Percentiles rank a stretch among this genome's conserved stretches.
Evolutionary conservation across 2,113 vertebrate species (phyloP).

Genomic region (Gobius niger): DNA sequence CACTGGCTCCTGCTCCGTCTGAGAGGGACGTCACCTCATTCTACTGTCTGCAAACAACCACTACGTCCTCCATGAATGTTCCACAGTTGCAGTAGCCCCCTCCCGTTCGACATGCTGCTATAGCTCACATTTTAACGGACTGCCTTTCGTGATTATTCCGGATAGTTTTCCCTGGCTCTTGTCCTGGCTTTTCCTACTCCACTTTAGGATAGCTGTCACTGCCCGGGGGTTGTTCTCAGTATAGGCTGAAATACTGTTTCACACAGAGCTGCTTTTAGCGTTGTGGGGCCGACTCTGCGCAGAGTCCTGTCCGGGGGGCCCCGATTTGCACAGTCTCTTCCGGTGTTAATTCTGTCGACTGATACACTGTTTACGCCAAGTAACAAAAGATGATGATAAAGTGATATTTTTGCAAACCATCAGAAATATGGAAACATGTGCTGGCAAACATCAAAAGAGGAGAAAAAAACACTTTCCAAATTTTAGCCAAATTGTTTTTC

Average conservation of each 20-base stretch:
- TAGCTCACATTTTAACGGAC: conserved; percentile 60
- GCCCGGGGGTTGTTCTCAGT: conserved; percentile 72
- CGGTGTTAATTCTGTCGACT: too few species aligned
- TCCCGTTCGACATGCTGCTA: conserved; percentile 51
- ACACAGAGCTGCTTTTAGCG: conserved; percentile 1
- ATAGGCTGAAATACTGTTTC: conserved; percentile 73
- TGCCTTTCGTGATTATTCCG: conserved; percentile 57
- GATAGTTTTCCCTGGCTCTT: conserved; percentile 63
- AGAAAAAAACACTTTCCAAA: too few species aligned
- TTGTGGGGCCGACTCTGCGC: too few species aligned
- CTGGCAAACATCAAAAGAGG: too few species aligned
- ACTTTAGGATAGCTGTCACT: conserved; percentile 71
- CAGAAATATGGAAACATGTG: too few species aligned
- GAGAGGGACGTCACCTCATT: not conserved
- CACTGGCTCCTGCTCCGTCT: not conserved
- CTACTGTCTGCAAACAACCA: conserved; percentile 6
- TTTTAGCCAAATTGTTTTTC: too few species aligned
- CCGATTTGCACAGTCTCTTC: too few species aligned
- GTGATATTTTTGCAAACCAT: too few species aligned
- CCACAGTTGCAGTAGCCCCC: conserved; percentile 64
- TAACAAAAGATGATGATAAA: too few species aligned
- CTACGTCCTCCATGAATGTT: conserved; percentile 64
- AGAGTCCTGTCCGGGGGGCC: too few species aligned
- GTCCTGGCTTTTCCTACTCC: conserved; percentile 63
- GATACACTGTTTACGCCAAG: too few species aligned